Base-by-base conservation (phyloP, 1,140 invertebrate genomes). In the Apolygus lucorum region DNA sequence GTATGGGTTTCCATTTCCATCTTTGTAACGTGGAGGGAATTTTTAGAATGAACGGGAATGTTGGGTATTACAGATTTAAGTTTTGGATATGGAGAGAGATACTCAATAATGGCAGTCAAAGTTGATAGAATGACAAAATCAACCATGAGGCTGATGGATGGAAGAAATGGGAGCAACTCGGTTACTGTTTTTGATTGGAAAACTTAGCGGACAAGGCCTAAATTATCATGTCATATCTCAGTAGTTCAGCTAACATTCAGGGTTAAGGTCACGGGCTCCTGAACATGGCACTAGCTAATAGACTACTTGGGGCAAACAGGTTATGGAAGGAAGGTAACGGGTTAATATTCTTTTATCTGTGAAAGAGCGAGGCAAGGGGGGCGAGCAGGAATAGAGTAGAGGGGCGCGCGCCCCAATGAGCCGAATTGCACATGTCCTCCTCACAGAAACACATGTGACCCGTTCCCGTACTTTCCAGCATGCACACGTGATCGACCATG, bases 401-500 rank as follows among this genome's bases (percentile, higher is more conserved):
- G 52, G 52, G 42, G 70, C 70, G 25, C 59, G 68, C 28, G 64
- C 68, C 64, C 64, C 64, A 34, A 66, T 66, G 64, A 66, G 64
- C 73, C 63, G 68, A 73, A 82, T 96, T 96, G 84, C 93, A 96
- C 88, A 91, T 90, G 85, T 95, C 92, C 84, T 93, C 91, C 85
- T 96, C 92, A 86, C 93, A 96, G 86, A 96, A 96, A 85, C 93
- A 96, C 92, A 96, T 95, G 85, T 95, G 91, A 82, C 93, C 93
- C 79, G 88, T 92, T 82, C 92, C 92, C 83, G 90, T 92, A 88
- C 92, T 92, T 90, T 95, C 92, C 87, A 91, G 90, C 92, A 96
- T 95, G 87, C 93, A 96, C 81, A 96, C 93, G 84, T 96, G 93
- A 84, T 96, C 93, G 78, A 96, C 93, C 92, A 96, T 95, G 84